A percentile compares a stretch with the other conserved stretches of the same genome.
These are phyloP conservation scores for Biston betularia DNA, from an alignment of 2,888 invertebrate species.

Conservation along the genomic window DNA sequence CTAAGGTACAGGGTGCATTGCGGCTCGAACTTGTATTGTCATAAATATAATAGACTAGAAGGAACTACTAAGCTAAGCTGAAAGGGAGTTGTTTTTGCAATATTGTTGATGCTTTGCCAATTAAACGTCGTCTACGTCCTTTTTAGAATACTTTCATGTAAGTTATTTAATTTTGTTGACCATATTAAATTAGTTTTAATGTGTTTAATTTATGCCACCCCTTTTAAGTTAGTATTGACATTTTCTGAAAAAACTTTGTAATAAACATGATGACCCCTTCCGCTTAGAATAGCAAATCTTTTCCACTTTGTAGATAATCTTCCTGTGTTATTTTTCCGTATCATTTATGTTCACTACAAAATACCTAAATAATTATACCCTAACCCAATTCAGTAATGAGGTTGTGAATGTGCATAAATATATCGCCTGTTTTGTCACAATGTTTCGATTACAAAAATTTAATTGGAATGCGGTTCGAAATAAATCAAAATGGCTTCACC, in stretches of 20 bases:
- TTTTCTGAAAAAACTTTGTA: too few relatives aligned
- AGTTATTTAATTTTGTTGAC: too few relatives aligned
- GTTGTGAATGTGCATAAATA: conserved; percentile 69
- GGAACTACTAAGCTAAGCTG: neutral
- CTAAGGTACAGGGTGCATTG: conserved; percentile 61
- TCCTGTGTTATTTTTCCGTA: conserved; percentile 35
- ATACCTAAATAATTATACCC: conserved; percentile 22
- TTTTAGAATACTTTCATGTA: too few relatives aligned
- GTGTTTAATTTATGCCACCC: neutral
- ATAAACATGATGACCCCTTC: neutral
- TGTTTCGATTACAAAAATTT: neutral
- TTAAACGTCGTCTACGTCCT: too few relatives aligned
- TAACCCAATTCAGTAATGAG: conserved; percentile 52
- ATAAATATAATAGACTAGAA: conserved; percentile 2
- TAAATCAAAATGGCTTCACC: too few relatives aligned
- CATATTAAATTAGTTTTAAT: too few relatives aligned
- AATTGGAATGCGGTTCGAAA: too few relatives aligned
- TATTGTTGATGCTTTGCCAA: too few relatives aligned
- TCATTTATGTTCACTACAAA: conserved; percentile 62
- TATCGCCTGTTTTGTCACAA: conserved; percentile 40
- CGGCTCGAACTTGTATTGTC: conserved; percentile 45
- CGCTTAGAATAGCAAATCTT: neutral
- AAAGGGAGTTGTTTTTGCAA: neutral
- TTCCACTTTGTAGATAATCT: conserved; percentile 8
- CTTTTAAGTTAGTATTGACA: too few relatives aligned